phyloP scores from a whole-genome alignment of 2,113 vertebrate genomes.

The Butastur rufipennis region DNA sequence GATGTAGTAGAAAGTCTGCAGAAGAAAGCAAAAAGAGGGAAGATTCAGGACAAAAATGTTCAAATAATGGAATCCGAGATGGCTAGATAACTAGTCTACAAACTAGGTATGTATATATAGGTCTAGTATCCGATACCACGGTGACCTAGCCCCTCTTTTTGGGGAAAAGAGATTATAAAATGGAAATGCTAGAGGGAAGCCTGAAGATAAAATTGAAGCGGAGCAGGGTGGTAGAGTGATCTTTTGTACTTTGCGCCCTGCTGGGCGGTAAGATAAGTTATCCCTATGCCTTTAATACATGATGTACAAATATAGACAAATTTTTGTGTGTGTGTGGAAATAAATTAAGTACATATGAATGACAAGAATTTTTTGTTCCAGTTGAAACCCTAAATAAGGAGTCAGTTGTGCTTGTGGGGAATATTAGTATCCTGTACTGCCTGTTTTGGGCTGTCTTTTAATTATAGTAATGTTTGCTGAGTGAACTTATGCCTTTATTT shows the following conservation, averaged over 20 bases:
- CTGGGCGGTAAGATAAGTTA: background rate
- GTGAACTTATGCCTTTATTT: background rate
- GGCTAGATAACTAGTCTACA: background rate
- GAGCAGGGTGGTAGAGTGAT: background rate
- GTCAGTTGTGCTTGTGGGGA: background rate
- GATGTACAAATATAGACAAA: background rate
- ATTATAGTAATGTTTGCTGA: background rate
- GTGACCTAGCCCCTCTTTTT: background rate
- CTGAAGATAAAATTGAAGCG: background rate
- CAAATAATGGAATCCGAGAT: background rate
- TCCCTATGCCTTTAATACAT: background rate
- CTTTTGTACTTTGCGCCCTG: background rate
- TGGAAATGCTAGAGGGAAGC: background rate
- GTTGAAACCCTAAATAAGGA: background rate
- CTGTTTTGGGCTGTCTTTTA: background rate
- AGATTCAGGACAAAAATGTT: background rate
- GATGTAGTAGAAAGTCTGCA: background rate
- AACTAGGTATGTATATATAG: no score
- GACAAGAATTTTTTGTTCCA: background rate
- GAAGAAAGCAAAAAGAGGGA: background rate
- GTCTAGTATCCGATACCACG: no score
- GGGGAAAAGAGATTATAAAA: background rate
- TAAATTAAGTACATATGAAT: background rate
- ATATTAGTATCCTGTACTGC: background rate
- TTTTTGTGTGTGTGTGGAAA: background rate